Evolutionary conservation across 2,888 invertebrate species (phyloP), one percentile per base, ranked within the genome.

Genomic region (Ochropleura leucogaster): DNA sequence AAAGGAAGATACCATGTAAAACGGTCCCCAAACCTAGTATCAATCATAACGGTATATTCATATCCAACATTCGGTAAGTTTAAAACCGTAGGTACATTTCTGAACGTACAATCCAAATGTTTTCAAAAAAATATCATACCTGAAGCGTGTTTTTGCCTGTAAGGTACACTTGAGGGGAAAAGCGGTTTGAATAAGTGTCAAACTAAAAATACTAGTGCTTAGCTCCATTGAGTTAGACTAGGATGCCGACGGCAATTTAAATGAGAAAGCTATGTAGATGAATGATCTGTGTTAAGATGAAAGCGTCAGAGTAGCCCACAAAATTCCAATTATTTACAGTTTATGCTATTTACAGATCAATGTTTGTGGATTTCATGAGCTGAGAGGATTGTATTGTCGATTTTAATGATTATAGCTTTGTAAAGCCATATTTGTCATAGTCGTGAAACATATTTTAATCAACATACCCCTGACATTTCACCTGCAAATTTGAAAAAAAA

Each of bases 1-100:
- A 68, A 65, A 16, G 59, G 59, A 59, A 59, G 59, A 40, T 40
- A 59, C 59, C 1, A 59, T 59, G 30, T 59, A 59, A 59, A 59
- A 59, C 6, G 40, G 59, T 59, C 9, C 16, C 8, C 8, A 59
- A 59, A 59, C 8, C 40, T 59, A 4, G 16, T 59, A 59, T 9
- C 59, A 12, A 59, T 59, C 16, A 16, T 59, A 59, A 59, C 40
- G 40, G 59, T 59, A 4, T 59, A 59, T 59, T 59, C 59, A 59
- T 59, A 18, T 44, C 62, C n/a, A n/a, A 44, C n/a, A n/a, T 62
- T 44, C 44, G 44, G 44, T 62, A 44, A 44, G 60, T 62, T 62
- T 18, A 0, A 42, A n/a, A 60, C 44, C n/a, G 60, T n/a, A n/a
- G n/a, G n/a, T n/a, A 44, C n/a, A 62, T 44, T 9, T 59, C 16